A percentile compares a stretch with the other conserved stretches of the same genome.
These are phyloP conservation scores for Mirounga angustirostris DNA, from an alignment of 2,113 vertebrate species.

Conservation along the genomic window DNA sequence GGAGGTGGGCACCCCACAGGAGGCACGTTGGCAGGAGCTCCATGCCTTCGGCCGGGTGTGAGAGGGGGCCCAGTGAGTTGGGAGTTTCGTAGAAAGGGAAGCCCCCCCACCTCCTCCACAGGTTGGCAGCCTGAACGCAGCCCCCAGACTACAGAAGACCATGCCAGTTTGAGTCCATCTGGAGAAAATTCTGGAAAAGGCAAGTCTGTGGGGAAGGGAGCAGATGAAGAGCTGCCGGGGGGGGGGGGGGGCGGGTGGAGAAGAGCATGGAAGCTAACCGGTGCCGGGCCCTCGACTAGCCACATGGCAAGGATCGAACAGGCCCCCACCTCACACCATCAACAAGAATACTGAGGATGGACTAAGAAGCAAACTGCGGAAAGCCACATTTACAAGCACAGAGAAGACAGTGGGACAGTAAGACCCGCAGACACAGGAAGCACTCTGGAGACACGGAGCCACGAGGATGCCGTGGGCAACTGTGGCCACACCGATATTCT, in stretches of 20 bases:
- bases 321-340: neutral
- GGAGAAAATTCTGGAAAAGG: no score
- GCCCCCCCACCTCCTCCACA: neutral
- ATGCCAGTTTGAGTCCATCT: rapidly evolving
- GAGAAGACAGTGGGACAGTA: neutral
- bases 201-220: rapidly evolving
- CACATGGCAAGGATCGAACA: rapidly evolving
- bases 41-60: neutral
- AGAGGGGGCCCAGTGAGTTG: neutral
- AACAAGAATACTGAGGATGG: rapidly evolving
- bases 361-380: neutral
- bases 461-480: rapidly evolving
- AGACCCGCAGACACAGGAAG: rapidly evolving
- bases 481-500: rapidly evolving
- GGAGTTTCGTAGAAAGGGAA: neutral
- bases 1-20: neutral
- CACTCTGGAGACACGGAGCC: neutral
- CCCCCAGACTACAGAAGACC: neutral
- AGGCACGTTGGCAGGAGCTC: neutral
- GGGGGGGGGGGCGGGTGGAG: no score
- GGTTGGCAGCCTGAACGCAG: neutral
- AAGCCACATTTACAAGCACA: rapidly evolving
- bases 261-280: rapidly evolving
- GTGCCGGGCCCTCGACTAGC: rapidly evolving
- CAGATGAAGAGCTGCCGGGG: rapidly evolving